Base-by-base conservation (phyloP, 2,888 invertebrate species). In the Antheraea yamamai region DNA sequence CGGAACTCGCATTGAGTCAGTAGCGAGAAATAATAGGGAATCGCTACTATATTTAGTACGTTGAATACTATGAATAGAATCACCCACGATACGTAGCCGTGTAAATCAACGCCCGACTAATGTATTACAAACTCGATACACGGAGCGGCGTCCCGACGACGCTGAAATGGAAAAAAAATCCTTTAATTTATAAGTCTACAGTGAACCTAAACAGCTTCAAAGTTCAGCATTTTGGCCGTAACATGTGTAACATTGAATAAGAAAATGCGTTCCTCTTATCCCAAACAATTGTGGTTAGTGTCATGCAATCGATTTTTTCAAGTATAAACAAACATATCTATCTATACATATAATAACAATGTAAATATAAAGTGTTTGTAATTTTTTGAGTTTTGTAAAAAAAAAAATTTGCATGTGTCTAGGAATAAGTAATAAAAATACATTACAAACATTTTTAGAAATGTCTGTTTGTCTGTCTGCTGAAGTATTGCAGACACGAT, bases 31-130 rank as follows among this genome's bases (percentile, higher is more conserved):
- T 92, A 93, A 92, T 93, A 92, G 92, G 92, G 93, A 92, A 92
- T 92, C 88, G 90, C 81, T 87, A 89, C 94, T 94, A 94, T 92
- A 94, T 94, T 91, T 95, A 95, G 94, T 92, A 89, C 88, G 92
- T 93, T 90, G 70, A 90, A 89, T 84, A 89, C 93, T 94, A 93
- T 92, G 92, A 94, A 94, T 94, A 94, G 94, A 91, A 85, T 86
- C 91, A 90, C 91, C 91, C 91, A 91, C 91, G 91, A 90, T 89
- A 88, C 89, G 87, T 83, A 84, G 88, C 87, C 88, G 87, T 91
- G 92, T 93, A 92, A 92, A 92, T 94, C 93, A 93, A 92, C 94
- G 90, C 91, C 85, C 88, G 85, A 82, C 92, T 93, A 92, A 93
- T 93, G 94, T 92, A 92, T 90, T 91, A 92, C 89, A 89, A 89